Evolutionary conservation across 2,888 invertebrate genomes (phyloP).

Genomic region (Tachystola acroxantha): DNA sequence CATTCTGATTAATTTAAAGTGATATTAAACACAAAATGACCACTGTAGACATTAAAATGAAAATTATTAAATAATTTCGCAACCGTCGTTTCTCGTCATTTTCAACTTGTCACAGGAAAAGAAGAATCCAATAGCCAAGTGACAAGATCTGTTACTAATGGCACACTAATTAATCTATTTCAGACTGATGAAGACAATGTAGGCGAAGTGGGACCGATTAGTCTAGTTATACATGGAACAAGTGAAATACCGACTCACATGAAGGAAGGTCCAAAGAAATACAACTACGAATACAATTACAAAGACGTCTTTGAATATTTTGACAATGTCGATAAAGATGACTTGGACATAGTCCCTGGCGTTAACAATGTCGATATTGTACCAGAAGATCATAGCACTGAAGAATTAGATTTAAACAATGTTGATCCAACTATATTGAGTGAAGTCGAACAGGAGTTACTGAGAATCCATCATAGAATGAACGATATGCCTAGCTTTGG

Average conservation of each 20-base stretch:
- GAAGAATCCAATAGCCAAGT: background rate
- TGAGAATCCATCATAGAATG: conserved; percentile 51
- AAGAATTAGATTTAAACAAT: conserved; percentile 24
- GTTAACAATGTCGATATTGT: conserved; percentile 24
- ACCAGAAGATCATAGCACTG: conserved; percentile 33
- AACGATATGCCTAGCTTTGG: background rate
- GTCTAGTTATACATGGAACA: conserved; percentile 86
- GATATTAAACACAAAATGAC: too few species aligned
- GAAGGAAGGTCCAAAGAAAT: conserved; percentile 71
- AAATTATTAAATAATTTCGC: too few species aligned
- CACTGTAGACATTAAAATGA: too few species aligned
- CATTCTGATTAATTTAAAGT: too few species aligned
- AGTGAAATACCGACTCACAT: conserved; percentile 80
- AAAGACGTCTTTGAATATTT: conserved; percentile 31
- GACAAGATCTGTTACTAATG: too few species aligned
- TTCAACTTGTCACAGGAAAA: too few species aligned
- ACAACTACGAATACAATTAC: conserved; percentile 65
- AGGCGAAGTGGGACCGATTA: conserved; percentile 78
- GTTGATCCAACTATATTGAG: conserved; percentile 38
- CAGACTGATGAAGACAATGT: conserved; percentile 63
- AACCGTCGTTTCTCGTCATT: too few species aligned
- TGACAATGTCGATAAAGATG: conserved; percentile 23
- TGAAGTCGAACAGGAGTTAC: conserved; percentile 52
- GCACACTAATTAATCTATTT: conserved; percentile 1
- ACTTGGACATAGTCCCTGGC: conserved; percentile 25